phyloP scores from a whole-genome alignment of 2,113 vertebrate species.

The Lynx canadensis region DNA sequence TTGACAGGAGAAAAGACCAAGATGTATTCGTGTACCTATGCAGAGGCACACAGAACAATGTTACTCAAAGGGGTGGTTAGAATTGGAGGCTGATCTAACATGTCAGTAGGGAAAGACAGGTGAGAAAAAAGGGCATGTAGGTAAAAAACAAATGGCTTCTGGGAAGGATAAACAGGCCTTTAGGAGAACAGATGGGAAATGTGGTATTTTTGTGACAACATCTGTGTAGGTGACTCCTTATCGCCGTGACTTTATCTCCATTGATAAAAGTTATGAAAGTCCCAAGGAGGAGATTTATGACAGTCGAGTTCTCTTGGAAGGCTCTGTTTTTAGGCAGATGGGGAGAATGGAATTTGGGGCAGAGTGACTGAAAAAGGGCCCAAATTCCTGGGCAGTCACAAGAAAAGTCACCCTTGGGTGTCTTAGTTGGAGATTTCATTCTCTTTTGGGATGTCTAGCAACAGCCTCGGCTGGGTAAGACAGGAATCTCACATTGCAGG shows the following conservation, averaged over 20 bases:
- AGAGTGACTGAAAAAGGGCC: neutral
- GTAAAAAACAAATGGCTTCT: neutral
- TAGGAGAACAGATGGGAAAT: neutral
- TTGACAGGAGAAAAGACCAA: neutral
- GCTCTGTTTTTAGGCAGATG: slow-evolving; percentile 9
- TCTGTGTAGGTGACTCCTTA: neutral
- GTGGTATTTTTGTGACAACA: neutral
- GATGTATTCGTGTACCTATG: neutral
- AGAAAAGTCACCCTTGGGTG: neutral
- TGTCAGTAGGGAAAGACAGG: neutral
- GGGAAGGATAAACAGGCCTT: neutral
- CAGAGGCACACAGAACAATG: neutral
- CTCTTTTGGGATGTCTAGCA: neutral
- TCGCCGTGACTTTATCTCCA: neutral
- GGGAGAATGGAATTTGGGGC: neutral
- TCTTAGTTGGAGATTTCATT: neutral
- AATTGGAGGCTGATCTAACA: neutral
- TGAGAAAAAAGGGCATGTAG: neutral
- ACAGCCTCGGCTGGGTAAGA: neutral
- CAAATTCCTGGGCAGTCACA: neutral
- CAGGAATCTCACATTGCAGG: neutral
- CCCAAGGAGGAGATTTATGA: neutral
- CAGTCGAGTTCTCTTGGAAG: neutral
- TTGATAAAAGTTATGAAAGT: neutral
- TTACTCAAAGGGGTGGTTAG: neutral